Evolutionary conservation across 2,888 invertebrate species (phyloP), one percentile per base, ranked within the genome.

Genomic region (Pycnomerus fuliginosus): DNA sequence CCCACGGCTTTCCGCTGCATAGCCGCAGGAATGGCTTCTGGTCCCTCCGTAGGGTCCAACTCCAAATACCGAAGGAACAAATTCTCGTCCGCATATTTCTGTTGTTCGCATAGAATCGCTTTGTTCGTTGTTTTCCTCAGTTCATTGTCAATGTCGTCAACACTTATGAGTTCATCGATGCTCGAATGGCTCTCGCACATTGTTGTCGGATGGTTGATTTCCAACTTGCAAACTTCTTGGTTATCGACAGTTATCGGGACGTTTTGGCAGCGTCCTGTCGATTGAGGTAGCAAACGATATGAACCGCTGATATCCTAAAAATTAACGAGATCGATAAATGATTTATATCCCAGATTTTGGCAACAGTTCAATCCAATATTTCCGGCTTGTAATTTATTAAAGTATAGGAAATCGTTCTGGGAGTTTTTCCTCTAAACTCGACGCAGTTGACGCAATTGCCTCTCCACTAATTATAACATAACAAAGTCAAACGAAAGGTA

Each of bases 1-100:
- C 76, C 79, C 2, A 69, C 71, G 1, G 80, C 70, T 54, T 74
- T 76, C 45, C 75, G 71, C 33, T 80, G 79, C 10, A 74, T 76
- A 1, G 66, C 76, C 48, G 64, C 77, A 61, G 68, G 77, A 48
- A 70, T 78, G 23, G 75, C 83, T 46, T 87, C 87, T 3, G 76
- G 72, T 1, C 80, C 80, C 56, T 84, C 84, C 4, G 80, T 75
- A 0, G 89, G 89, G 70, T 90, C 90, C 54, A 91, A 75, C 70
- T 90, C 90, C 62, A 91, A 73, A 68, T 90, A 89, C 25, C 64
- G 41, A 33, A 85, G 74, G 68, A 85, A 85, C 32, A 85, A 71
- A 68, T 85, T 84, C 69, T 86, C 86, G 58, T 86, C 86, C 5
- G 85, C 85, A 58, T 84, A 83, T 53, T 83, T 57, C 70, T 82